Percentiles rank a stretch among this genome's conserved stretches.
Evolutionary conservation across 2,888 invertebrate genomes (phyloP).

Genomic region (Parelbella ahira): DNA sequence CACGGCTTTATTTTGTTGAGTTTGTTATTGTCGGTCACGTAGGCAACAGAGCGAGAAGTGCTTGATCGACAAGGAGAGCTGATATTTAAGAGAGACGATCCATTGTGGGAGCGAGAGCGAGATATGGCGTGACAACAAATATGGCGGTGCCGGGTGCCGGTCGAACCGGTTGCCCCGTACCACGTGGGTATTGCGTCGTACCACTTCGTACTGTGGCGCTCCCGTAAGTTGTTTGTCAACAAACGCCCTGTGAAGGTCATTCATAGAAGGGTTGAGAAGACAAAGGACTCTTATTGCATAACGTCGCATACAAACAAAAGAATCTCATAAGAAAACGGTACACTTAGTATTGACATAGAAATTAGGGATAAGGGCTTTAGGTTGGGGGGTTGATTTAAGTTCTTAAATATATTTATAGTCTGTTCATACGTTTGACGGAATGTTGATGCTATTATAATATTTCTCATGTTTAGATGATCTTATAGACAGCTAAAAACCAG

Average conservation of each 20-base stretch:
- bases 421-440: too few relatives aligned
- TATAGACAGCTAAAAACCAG: too few relatives aligned
- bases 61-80: conserved; percentile 41
- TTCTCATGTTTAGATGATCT: too few relatives aligned
- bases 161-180: conserved; percentile 65
- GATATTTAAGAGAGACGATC: conserved; percentile 35
- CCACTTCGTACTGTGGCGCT: conserved; percentile 39
- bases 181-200: conserved; percentile 71
- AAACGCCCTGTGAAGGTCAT: conserved; percentile 76
- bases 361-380: too few relatives aligned
- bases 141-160: conserved; percentile 74
- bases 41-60: conserved; percentile 57
- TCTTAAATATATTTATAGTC: too few relatives aligned
- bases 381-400: too few relatives aligned
- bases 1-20: conserved; percentile 47
- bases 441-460: too few relatives aligned
- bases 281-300: conserved; percentile 61
- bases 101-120: conserved; percentile 46
- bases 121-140: conserved; percentile 76
- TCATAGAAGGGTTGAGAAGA: conserved; percentile 57
- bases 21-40: conserved; percentile 77
- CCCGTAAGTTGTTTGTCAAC: conserved; percentile 76
- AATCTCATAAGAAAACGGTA: conserved; percentile 26
- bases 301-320: conserved; percentile 32
- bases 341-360: background rate